Evolutionary conservation across 2,797 vertebrate genomes (phyloP).

Genomic region (Eulemur coronatus): DNA sequence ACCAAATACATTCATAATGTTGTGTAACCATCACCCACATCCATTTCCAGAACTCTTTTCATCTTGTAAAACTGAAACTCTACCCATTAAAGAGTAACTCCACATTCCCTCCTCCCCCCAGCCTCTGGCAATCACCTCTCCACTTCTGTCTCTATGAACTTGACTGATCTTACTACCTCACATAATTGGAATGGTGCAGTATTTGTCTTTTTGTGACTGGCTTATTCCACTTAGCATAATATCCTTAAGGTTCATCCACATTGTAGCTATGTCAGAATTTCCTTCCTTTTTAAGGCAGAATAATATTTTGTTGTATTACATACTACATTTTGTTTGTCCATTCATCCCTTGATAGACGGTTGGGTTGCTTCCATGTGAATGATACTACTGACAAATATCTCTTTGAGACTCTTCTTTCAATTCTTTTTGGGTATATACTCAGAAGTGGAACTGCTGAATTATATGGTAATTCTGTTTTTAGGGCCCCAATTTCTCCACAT

Average conservation of each 20-base stretch:
- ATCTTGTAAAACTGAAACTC: not conserved
- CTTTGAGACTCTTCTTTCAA: not conserved
- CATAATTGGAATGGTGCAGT: not conserved
- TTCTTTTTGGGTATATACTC: not conserved
- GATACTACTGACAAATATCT: not conserved
- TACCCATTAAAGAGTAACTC: not conserved
- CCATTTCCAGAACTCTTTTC: not conserved
- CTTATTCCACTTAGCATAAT: not conserved
- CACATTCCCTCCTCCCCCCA: not conserved
- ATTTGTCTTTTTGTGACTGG: not conserved
- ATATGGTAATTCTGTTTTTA: not conserved
- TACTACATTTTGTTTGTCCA: not conserved
- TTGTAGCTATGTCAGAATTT: not conserved
- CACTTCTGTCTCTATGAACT: not conserved
- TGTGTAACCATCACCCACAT: not conserved
- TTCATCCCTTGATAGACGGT: not conserved
- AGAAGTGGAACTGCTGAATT: not conserved
- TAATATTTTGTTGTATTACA: not conserved
- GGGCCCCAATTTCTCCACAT: not conserved
- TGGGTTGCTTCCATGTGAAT: not conserved
- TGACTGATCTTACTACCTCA: not conserved
- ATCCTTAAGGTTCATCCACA: not conserved
- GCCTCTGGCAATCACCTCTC: not conserved
- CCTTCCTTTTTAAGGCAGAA: not conserved
- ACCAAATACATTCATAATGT: not conserved